Evolutionary conservation across 2,113 vertebrate genomes (phyloP).

Genomic region (Orthonyx spaldingii): DNA sequence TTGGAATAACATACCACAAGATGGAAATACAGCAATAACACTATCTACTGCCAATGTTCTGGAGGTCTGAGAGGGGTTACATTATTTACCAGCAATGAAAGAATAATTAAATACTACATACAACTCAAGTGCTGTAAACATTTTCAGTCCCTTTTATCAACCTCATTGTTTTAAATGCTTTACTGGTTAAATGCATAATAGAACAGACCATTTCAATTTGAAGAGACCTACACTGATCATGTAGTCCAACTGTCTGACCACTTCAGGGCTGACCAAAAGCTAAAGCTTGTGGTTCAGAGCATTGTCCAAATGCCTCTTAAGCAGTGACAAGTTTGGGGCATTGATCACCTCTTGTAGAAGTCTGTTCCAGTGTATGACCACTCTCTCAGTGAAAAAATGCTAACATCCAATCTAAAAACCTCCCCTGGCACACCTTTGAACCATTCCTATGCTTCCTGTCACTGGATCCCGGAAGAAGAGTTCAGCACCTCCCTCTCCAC

Average conservation of each 20-base stretch:
- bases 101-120: neutral
- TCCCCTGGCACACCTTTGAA: neutral
- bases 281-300: neutral
- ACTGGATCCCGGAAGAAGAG: neutral
- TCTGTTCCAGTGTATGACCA: neutral
- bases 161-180: neutral
- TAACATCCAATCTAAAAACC: neutral
- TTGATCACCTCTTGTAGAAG: neutral
- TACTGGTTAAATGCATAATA: neutral
- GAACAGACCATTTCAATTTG: neutral
- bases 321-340: neutral
- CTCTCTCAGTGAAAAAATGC: neutral
- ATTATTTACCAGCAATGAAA: neutral
- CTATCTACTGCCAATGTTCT: neutral
- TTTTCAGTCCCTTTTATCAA: neutral
- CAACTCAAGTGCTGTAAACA: neutral
- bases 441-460: neutral
- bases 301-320: neutral
- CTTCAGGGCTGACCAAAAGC: neutral
- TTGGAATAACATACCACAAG: neutral
- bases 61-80: neutral
- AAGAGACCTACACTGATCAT: neutral
- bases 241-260: neutral
- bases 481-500: neutral
- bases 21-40: neutral